Evolutionary conservation across 2,113 vertebrate genomes (phyloP), one percentile per base, ranked within the genome.

Genomic region (Sorex araneus): DNA sequence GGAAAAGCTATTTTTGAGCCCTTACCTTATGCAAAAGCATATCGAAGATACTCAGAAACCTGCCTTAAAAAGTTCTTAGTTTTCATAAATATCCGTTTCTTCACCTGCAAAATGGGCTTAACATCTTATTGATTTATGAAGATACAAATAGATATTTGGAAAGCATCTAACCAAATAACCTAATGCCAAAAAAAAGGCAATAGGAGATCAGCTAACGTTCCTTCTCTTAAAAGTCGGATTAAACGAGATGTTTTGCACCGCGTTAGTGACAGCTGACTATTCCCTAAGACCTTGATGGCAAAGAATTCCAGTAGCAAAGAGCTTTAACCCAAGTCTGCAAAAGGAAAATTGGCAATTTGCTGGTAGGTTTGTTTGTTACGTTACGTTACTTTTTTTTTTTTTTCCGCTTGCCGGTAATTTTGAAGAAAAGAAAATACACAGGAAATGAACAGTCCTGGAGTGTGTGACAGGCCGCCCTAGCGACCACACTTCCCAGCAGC

Each of bases 401-500:
- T 50, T 9, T 50, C 8, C 13, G 47, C 13, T 8, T 54, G 50
- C 50, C 50, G 50, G 50, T 54, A 54, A 9, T 54, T 54, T 54
- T 10, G 54, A 54, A 93, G 25, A 81, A 71, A 84, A 71, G 28
- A 63, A 91, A 95, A 71, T 47, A 57, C 47, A 66, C 79, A 91
- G 75, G 86, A 85, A 90, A 87, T 47, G 50, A 92, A 93, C 74
- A 7, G 54, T 54, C 13, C 54, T 19, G 54, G 54, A 54, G 54
- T 4, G 18, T 54, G 23, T 82, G 91, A 95, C 84, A 84, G 43
- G 11, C 47, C 3, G 76, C 67, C 54, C 6, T 3, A 8, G 3
- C 3, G 25, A 36, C 71, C 85, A 93, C 94, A 89, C 23, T 95
- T 95, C 96, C 98, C 98, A 47, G 90, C 93, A 69, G 80, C 12